A percentile compares a stretch with the other conserved stretches of the same genome.
These are phyloP conservation scores for Gymnocypris eckloni DNA, from an alignment of 2,797 vertebrate species.

Conservation along the genomic window DNA sequence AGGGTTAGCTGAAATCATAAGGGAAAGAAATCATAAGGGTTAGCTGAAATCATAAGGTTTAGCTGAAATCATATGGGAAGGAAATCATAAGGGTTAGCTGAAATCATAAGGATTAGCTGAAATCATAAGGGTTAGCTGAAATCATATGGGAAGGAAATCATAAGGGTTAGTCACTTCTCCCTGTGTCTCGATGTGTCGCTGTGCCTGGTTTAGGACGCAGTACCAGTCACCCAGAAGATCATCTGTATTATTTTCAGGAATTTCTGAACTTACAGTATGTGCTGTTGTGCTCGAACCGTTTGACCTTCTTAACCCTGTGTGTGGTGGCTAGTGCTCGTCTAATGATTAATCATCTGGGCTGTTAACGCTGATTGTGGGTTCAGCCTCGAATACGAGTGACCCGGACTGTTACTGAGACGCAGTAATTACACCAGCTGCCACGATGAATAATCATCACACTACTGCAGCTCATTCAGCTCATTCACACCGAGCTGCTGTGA, in stretches of 20 bases:
- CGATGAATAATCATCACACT: neutral
- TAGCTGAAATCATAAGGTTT: no score
- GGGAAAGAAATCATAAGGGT: no score
- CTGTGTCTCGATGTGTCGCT: neutral
- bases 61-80: no score
- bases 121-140: no score
- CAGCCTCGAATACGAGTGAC: neutral
- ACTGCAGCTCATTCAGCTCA: neutral
- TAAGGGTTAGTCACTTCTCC: no score
- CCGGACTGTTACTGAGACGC: neutral
- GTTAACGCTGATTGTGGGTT: constrained; percentile 11
- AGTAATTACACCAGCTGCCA: neutral
- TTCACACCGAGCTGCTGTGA: neutral
- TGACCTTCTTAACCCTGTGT: neutral
- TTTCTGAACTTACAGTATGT: neutral
- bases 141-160: no score
- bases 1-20: no score
- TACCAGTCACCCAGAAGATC: neutral
- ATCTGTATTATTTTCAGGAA: no score
- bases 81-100: no score
- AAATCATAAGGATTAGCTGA: no score
- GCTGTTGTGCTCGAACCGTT: neutral
- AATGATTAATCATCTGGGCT: neutral
- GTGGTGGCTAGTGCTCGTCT: no score
- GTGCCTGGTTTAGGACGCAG: neutral